Evolutionary conservation across 1,140 invertebrate species (phyloP).

Genomic region (Teleogryllus occipitalis): DNA sequence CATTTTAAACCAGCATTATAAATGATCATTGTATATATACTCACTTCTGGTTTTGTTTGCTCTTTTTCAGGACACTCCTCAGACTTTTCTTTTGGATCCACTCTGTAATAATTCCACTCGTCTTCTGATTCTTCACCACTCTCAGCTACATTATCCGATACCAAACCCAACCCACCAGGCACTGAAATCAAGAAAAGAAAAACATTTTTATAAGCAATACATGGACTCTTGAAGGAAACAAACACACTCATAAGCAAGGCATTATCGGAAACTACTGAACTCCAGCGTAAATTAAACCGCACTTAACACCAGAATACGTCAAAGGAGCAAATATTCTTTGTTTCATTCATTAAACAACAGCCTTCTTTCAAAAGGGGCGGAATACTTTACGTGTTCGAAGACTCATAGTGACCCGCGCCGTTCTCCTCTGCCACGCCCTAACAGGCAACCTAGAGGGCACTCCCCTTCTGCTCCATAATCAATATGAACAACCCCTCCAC

Average conservation of each 20-base stretch:
- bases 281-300: too few relatives aligned
- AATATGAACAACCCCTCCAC: not conserved
- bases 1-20: not conserved
- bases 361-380: not conserved
- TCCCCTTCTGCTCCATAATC: not conserved
- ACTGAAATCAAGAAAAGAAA: not conserved
- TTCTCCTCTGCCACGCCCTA: not conserved
- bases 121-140: conserved; percentile 65
- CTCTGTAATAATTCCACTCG: conserved; percentile 68
- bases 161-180: not conserved
- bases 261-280: too few relatives aligned
- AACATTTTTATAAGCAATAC: not conserved
- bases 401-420: not conserved
- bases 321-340: too few relatives aligned
- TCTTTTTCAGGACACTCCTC: not conserved
- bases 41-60: not conserved
- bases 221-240: too few relatives aligned
- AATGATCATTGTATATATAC: not conserved
- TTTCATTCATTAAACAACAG: too few relatives aligned
- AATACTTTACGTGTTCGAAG: not conserved
- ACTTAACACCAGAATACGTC: too few relatives aligned
- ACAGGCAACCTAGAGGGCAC: not conserved
- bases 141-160: conserved; percentile 48
- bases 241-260: too few relatives aligned
- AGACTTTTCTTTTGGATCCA: conserved; percentile 37